A percentile compares a stretch with the other conserved stretches of the same genome.
phyloP scores from a whole-genome alignment of 2,113 vertebrate genomes.

The Tupaia chinensis region DNA sequence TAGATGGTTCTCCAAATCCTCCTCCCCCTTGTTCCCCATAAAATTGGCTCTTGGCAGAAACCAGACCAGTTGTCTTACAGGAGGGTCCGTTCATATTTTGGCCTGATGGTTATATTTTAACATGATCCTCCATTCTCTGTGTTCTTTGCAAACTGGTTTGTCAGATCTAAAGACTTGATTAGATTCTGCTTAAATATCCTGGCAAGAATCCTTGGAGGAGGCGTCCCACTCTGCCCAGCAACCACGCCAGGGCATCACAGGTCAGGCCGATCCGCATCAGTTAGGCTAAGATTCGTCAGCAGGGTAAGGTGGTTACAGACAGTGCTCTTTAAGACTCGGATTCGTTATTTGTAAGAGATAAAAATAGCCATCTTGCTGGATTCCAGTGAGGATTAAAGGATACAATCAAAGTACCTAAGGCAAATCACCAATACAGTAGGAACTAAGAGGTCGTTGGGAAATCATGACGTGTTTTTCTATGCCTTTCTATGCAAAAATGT shows the following conservation, averaged over 20 bases:
- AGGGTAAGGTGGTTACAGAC: not conserved
- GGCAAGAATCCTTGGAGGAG: not conserved
- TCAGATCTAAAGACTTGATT: not conserved
- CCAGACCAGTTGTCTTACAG: not conserved
- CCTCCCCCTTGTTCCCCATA: not conserved
- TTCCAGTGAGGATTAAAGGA: not conserved
- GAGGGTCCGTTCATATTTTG: not conserved
- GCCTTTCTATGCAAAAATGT: too few species aligned
- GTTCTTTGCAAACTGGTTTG: not conserved
- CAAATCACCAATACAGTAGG: not conserved
- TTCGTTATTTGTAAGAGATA: not conserved
- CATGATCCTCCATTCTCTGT: not conserved
- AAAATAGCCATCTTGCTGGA: not conserved
- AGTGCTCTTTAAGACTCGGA: not conserved
- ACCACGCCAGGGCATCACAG: not conserved
- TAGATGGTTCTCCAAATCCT: not conserved
- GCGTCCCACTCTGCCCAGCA: not conserved
- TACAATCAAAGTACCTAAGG: not conserved
- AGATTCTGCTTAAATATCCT: not conserved
- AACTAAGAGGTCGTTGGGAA: not conserved
- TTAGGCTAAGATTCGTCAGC: not conserved
- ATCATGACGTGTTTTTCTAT: too few species aligned
- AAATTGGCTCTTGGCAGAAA: not conserved
- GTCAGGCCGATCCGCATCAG: not conserved
- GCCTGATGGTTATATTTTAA: not conserved